Percentiles rank a stretch among this genome's conserved stretches.
These are phyloP conservation scores for Tethea ocularis DNA, from an alignment of 2,888 invertebrate species.

Conservation along the genomic window DNA sequence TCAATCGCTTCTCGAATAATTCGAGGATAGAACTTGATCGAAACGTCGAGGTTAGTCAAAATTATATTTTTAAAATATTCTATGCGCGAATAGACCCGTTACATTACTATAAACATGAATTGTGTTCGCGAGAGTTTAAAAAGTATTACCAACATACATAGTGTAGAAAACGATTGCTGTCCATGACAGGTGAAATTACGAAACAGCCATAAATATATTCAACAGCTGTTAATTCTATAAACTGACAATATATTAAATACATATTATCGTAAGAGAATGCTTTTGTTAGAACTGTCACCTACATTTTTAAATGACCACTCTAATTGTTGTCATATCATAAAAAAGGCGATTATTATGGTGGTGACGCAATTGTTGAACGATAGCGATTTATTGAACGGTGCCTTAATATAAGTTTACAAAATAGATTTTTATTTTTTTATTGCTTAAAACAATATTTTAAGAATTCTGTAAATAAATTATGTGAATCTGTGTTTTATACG, in stretches of 20 bases:
- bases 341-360: conserved; percentile 20
- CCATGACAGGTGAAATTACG: background rate
- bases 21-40: too few species aligned
- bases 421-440: background rate
- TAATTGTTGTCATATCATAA: conserved; percentile 38
- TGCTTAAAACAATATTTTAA: too few species aligned
- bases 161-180: too few species aligned
- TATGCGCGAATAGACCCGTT: too few species aligned
- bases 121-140: too few species aligned
- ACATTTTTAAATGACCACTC: conserved; percentile 25
- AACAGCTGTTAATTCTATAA: background rate
- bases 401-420: background rate
- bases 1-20: too few species aligned
- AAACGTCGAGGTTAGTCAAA: too few species aligned
- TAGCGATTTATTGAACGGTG: conserved; percentile 9
- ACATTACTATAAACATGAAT: too few species aligned
- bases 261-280: conserved; percentile 22
- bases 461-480: too few species aligned
- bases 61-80: too few species aligned
- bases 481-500: too few species aligned
- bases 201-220: background rate
- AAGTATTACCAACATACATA: too few species aligned
- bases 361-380: background rate
- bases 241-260: background rate
- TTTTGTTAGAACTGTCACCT: conserved; percentile 36